phyloP scores from a whole-genome alignment of 2,113 vertebrate genomes.

The Monarcha castaneiventris region DNA sequence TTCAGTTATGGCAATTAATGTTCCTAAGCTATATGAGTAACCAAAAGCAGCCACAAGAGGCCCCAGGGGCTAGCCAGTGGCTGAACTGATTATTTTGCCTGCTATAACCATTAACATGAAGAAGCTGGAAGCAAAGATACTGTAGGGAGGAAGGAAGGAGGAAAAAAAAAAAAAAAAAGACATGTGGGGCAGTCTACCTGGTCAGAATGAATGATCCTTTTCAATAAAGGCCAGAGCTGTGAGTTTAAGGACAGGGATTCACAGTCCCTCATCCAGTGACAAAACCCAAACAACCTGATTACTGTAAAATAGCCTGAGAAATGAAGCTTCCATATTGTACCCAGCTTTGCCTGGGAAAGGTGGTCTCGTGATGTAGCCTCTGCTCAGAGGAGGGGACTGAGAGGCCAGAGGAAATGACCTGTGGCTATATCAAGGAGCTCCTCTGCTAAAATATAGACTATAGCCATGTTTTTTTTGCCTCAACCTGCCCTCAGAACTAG shows the following conservation, averaged over 20 bases:
- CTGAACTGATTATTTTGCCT: not conserved
- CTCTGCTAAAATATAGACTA: not conserved
- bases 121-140: not conserved
- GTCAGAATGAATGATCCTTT: not conserved
- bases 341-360: not conserved
- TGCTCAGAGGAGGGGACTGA: not conserved
- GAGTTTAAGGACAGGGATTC: not conserved
- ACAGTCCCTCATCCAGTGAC: not conserved
- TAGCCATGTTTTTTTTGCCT: not conserved
- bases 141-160: not conserved
- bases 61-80: not conserved
- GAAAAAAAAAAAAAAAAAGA: not conserved
- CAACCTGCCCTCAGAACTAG: not conserved
- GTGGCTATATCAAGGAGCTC: not conserved
- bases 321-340: not conserved
- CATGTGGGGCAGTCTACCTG: not conserved
- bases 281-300: not conserved
- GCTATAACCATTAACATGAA: not conserved
- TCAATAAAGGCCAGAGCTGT: not conserved
- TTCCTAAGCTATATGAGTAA: not conserved
- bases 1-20: not conserved
- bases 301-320: not conserved
- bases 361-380: not conserved
- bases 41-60: not conserved
- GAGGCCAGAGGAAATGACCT: not conserved